phyloP scores from a whole-genome alignment of 2,888 invertebrate genomes.

The Vesta saturnalis region DNA sequence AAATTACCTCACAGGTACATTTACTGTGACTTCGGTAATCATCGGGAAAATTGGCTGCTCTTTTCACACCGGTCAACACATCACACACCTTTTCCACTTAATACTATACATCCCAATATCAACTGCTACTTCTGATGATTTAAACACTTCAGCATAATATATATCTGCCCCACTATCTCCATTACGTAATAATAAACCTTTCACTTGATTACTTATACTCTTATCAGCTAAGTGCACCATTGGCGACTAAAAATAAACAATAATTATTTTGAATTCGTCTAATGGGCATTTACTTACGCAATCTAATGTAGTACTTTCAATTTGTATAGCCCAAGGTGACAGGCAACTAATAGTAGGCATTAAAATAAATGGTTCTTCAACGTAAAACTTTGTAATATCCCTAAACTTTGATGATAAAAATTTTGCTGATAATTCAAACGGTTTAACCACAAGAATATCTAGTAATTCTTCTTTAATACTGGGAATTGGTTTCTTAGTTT shows the following conservation, averaged over 20 bases:
- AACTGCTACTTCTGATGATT: slow-evolving; percentile 61
- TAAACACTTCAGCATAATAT: slow-evolving; percentile 61
- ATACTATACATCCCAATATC: slow-evolving; percentile 66
- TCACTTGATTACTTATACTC: slow-evolving; percentile 56
- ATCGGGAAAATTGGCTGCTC: not conserved
- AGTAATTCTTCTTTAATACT: slow-evolving; percentile 71
- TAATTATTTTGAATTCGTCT: not conserved
- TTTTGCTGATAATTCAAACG: slow-evolving; percentile 74
- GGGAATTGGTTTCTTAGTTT: slow-evolving; percentile 47
- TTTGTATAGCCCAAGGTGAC: slow-evolving; percentile 76
- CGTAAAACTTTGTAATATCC: slow-evolving; percentile 72
- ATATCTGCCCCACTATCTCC: slow-evolving; percentile 67
- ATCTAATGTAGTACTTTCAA: slow-evolving; percentile 73
- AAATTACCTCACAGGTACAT: too few species aligned
- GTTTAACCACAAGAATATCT: slow-evolving; percentile 72
- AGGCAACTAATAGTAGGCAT: slow-evolving; percentile 75
- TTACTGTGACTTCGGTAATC: not conserved
- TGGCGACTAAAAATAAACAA: slow-evolving; percentile 43
- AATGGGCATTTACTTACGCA: slow-evolving; percentile 61
- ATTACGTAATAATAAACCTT: slow-evolving; percentile 59
- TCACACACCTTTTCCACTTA: slow-evolving; percentile 67
- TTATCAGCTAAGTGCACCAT: slow-evolving; percentile 52
- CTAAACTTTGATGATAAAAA: slow-evolving; percentile 74
- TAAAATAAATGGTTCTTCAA: slow-evolving; percentile 73
- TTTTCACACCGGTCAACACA: not conserved